Evolutionary conservation across 2,888 invertebrate species (phyloP), one percentile per base, ranked within the genome.

Genomic region (Masnerella sp.): DNA sequence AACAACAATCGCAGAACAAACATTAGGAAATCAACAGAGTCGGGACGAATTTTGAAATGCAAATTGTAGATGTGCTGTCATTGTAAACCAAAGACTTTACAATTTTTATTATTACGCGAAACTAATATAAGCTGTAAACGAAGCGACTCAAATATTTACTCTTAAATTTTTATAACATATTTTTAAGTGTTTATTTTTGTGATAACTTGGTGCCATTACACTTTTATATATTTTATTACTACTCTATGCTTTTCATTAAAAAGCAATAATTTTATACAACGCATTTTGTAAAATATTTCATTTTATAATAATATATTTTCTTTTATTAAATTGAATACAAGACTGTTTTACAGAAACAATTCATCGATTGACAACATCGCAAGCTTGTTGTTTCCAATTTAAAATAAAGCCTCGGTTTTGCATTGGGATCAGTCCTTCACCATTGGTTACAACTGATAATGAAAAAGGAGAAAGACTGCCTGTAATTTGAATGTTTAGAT

Each of bases 351-450:
- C n/a, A n/a, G n/a, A 25, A 4, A 25, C 34, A 12, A n/a, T 34
- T 38, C 14, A 25, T 54, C 40, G 9, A n/a, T 32, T 40, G 77
- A 73, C 82, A 40, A 81, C 76, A 7, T 82, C 78, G 81, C 95
- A 95, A 2, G 91, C 89, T 56, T 90, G 82, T 87, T 95, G 93
- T 36, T 91, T 89, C 84, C 93, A 95, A 2, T 89, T 85, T 9
- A 95, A 86, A 5, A 91, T 90, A 86, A 95, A 95, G 11, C 95
- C 95, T 71, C 93, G 88, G 86, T 95, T 95, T 20, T 91, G 92
- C 67, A 91, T 89, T 81, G 95, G 94, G 5, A 40, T 36, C 11
- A 65, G 28, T 15, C 58, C 51, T 45, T 71, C 71, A 0, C 88
- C 88, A 78, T 91, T 89, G 0, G 93, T 94, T 1, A 93, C 91